Conservation (phyloP, 2,797 vertebrate species). For the Gastrophryne carolinensis region DNA sequence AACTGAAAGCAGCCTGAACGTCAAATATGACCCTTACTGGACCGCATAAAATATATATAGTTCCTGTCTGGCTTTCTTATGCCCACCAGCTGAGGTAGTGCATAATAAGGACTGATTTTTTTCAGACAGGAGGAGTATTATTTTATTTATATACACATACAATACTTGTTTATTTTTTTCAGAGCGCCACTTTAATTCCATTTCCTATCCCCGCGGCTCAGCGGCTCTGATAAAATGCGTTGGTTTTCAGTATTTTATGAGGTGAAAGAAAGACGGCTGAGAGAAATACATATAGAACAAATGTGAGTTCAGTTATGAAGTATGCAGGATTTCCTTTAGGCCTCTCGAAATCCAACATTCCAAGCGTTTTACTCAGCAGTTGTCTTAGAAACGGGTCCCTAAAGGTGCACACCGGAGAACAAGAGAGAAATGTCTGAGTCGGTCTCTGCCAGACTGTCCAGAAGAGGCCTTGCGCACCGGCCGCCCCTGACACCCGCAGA, state of each 20-base stretch:
- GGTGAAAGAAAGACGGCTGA: neutral
- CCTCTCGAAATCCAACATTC: constrained; percentile 47
- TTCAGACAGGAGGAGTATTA: too few relatives aligned
- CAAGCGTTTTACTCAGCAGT: constrained; percentile 46
- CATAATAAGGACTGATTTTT: too few relatives aligned
- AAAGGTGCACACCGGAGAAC: constrained; percentile 48
- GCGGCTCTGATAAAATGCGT: neutral
- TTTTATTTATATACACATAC: too few relatives aligned
- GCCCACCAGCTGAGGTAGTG: too few relatives aligned
- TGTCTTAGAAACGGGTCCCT: constrained; percentile 53
- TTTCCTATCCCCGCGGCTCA: neutral
- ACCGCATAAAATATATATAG: too few relatives aligned
- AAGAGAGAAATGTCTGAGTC: constrained; percentile 12
- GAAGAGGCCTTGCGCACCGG: constrained; percentile 4
- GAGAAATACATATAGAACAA: constrained; percentile 15
- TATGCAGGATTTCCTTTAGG: constrained; percentile 51
- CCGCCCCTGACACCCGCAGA: neutral
- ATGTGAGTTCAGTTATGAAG: constrained; percentile 41
- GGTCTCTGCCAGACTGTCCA: constrained; percentile 15
- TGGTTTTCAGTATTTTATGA: neutral
- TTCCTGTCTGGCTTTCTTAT: too few relatives aligned
- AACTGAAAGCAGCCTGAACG: too few relatives aligned
- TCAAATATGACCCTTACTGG: too few relatives aligned
- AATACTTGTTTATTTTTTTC: too few relatives aligned
- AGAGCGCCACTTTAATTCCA: neutral